phyloP scores from a whole-genome alignment of 2,113 vertebrate genomes.

The Hydrochoerus hydrochaeris region DNA sequence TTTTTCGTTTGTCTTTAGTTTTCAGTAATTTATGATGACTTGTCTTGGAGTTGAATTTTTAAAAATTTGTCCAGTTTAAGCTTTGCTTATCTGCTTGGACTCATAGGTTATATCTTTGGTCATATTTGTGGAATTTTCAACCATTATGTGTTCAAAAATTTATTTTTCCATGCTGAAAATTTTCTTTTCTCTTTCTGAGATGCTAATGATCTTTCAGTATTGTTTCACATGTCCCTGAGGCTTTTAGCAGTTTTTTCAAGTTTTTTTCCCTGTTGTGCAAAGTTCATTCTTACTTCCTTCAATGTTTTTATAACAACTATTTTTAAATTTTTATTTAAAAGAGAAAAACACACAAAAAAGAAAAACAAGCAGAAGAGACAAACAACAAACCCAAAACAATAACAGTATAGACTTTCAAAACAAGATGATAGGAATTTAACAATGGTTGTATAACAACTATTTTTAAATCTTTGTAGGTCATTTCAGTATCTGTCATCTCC shows the following conservation, averaged over 20 bases:
- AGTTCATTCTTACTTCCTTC: not conserved
- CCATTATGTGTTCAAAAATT: not conserved
- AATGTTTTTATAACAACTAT: not conserved
- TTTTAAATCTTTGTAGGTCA: not conserved
- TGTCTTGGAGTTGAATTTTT: constrained; percentile 48
- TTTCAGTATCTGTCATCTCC: not conserved
- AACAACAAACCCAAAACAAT: too few relatives aligned
- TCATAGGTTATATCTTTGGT: not conserved
- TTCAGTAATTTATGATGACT: not conserved
- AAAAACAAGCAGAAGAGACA: too few relatives aligned
- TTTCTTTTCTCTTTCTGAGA: not conserved
- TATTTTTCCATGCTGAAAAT: not conserved
- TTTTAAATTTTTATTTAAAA: too few relatives aligned
- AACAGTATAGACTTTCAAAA: too few relatives aligned
- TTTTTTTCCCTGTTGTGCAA: not conserved
- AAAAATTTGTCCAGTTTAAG: not conserved
- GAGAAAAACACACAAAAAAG: too few relatives aligned
- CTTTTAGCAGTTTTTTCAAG: not conserved
- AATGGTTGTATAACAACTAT: not conserved
- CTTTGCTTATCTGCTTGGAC: not conserved
- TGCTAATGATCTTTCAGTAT: not conserved
- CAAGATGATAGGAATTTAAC: too few relatives aligned
- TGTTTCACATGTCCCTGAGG: not conserved
- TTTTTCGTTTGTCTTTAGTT: constrained; percentile 9
- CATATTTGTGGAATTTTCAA: not conserved